phyloP scores from a whole-genome alignment of 64 coral and sea anemone species.

The Actinia equina region DNA sequence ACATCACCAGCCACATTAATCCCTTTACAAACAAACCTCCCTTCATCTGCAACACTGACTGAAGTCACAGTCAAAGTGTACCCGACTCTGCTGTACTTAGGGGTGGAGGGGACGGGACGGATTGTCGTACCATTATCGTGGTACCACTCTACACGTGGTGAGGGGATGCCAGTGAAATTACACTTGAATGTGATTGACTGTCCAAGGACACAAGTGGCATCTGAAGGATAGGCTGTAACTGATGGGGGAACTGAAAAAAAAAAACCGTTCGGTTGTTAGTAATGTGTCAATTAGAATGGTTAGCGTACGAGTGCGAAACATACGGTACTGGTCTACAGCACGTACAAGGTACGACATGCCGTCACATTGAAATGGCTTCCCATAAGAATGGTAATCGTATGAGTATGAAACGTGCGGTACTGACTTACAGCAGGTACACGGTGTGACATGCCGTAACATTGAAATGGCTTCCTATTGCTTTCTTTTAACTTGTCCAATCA shows the following conservation, averaged over 20 bases:
- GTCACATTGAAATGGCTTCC: too few relatives aligned
- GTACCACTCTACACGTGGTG: constrained; percentile 56
- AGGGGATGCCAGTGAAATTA: constrained; percentile 56
- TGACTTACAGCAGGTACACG: too few relatives aligned
- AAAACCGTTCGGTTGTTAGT: neutral
- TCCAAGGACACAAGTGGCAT: constrained; percentile 64
- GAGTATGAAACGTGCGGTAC: too few relatives aligned
- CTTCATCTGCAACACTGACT: constrained; percentile 56
- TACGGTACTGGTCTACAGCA: too few relatives aligned
- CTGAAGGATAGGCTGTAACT: constrained; percentile 33
- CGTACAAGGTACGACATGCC: too few relatives aligned
- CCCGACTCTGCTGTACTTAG: constrained; percentile 35
- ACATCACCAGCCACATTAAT: constrained; percentile 63
- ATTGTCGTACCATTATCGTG: constrained; percentile 23
- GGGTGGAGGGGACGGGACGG: constrained; percentile 19
- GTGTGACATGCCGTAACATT: too few relatives aligned
- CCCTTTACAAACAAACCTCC: constrained; percentile 68
- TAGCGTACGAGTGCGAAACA: too few relatives aligned
- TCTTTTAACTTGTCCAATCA: too few relatives aligned
- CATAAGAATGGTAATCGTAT: too few relatives aligned
- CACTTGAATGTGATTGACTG: constrained; percentile 58
- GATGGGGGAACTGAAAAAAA: constrained; percentile 61
- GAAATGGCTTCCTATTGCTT: too few relatives aligned
- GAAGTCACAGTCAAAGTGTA: constrained; percentile 49
- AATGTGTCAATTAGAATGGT: neutral